Conservation (phyloP, 2,888 invertebrate species). For the Sepiola atlantica region DNA sequence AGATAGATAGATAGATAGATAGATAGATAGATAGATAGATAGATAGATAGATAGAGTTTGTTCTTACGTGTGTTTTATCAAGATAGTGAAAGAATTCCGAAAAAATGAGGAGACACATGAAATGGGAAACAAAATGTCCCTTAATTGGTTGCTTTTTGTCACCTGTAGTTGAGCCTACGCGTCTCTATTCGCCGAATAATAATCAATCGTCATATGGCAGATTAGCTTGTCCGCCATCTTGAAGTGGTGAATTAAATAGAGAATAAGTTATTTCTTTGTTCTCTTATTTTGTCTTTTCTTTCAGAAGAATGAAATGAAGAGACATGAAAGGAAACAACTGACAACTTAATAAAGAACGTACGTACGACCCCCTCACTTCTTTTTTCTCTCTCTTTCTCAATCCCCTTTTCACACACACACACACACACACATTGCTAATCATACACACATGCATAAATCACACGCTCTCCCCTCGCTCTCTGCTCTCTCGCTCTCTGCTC, state of each 20-base stretch:
- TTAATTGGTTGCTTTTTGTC: neutral
- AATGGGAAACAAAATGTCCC: neutral
- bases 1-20: neutral
- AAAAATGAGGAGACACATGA: neutral
- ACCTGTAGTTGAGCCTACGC: neutral
- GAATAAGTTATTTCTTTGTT: no score
- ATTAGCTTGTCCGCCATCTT: neutral
- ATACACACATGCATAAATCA: no score
- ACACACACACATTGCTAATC: no score
- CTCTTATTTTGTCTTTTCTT: neutral
- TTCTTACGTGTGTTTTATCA: no score
- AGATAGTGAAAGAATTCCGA: no score
- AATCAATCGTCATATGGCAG: neutral
- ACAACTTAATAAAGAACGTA: neutral
- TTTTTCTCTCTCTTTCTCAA: no score
- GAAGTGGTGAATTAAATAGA: neutral
- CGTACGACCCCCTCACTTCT: no score
- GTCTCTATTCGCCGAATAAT: neutral
- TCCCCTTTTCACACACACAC: no score
- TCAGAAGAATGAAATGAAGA: neutral
- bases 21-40: no score
- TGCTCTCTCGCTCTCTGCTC: no score
- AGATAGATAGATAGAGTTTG: no score
- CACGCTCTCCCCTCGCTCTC: no score
- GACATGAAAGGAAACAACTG: neutral